Base-by-base conservation (phyloP, 2,113 vertebrate genomes). In the Oncorhynchus tshawytscha region DNA sequence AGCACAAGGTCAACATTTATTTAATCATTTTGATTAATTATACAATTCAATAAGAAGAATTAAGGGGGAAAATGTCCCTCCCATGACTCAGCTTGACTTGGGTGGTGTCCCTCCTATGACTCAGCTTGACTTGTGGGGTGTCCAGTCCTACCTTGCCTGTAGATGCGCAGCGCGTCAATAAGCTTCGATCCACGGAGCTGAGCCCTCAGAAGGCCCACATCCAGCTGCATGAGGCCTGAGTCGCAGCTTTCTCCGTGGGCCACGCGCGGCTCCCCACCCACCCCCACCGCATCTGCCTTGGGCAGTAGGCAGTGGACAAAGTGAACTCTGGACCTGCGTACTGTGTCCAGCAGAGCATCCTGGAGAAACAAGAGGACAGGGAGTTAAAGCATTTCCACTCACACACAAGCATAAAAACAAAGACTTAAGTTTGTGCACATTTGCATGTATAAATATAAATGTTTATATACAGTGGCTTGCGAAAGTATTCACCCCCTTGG, bases 261-360 rank as follows among this genome's bases (percentile, higher is more conserved):
- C 78, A 96, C 93, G 1, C 93, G 93, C 84, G 93, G 93, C 67
- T 96, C 95, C 45, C 94, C 91, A 12, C 95, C 95, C 74, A 91
- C 94, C 0, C 89, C 82, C 22, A 92, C 89, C 22, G 93, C 91
- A 3, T 95, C 94, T 0, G 93, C 93, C 87, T 96, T 95, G 49
- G 97, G 97, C 80, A 99, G 85, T 84, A 99, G 94, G 85, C 97
- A 99, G 85, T 98, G 96, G 70, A 99, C 92, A 0, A 99, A 99
- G 87, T 99, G 97, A 9, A 97, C 93, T 90, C 93, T 96, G 64
- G 97, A 97, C 69, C 96, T 95, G 86, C 95, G 96, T 82, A 99
- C 93, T 84, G 96, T 97, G 89, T 99, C 98, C 1, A 99, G 94
- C 75, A 99, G 93, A n/a, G 96, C 97, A 0, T 99, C 98, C 98